phyloP scores from a whole-genome alignment of 2,113 vertebrate genomes.

The Psammodynastes pulverulentus region DNA sequence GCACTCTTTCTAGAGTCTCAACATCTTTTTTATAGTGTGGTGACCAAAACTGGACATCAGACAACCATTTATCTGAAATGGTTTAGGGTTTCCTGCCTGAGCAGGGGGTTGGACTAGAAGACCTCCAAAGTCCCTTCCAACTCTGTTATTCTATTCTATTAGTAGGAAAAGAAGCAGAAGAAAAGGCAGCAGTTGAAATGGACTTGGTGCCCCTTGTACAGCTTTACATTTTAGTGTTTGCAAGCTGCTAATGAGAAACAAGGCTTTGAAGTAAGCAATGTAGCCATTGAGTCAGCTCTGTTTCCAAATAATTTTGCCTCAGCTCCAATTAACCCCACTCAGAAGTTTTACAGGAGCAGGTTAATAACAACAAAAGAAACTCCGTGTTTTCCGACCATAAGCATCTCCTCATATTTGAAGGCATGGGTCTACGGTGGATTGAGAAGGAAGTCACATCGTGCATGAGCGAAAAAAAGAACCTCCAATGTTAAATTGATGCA shows the following conservation, averaged over 20 bases:
- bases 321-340: not conserved
- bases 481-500: not conserved
- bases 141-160: too few relatives aligned
- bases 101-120: too few relatives aligned
- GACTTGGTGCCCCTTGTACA: not conserved
- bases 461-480: not conserved
- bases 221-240: not conserved
- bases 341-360: not conserved
- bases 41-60: too few relatives aligned
- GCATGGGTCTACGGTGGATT: not conserved
- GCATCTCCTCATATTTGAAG: not conserved
- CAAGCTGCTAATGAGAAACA: not conserved
- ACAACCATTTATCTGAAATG: too few relatives aligned
- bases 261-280: not conserved
- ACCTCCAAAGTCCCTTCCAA: too few relatives aligned
- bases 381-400: not conserved
- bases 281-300: not conserved
- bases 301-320: not conserved
- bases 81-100: too few relatives aligned
- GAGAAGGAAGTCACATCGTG: not conserved
- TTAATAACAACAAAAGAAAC: not conserved
- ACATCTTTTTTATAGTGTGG: too few relatives aligned
- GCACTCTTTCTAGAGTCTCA: too few relatives aligned
- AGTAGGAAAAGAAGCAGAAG: not conserved
- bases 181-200: not conserved